Conservation (phyloP, 1,140 invertebrate species). For the Lepidurus apus region DNA sequence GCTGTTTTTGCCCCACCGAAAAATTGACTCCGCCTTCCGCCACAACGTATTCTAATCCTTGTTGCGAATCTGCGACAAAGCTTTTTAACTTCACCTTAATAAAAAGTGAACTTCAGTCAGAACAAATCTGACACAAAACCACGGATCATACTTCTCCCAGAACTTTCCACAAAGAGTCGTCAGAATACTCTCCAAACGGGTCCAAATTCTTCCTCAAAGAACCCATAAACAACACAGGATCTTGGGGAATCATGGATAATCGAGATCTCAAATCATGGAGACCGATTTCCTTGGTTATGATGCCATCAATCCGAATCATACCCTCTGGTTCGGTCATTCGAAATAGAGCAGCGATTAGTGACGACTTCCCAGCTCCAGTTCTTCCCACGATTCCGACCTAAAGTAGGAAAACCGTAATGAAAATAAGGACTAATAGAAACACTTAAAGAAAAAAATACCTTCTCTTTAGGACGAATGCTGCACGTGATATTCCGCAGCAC, state of each 20-base stretch:
- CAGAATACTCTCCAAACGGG: conserved; percentile 67
- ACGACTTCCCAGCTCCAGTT: conserved; percentile 75
- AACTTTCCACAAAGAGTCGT: conserved; percentile 62
- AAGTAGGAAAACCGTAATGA: not conserved
- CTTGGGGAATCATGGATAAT: conserved; percentile 80
- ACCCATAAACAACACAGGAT: conserved; percentile 79
- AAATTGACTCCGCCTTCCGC: conserved; percentile 71
- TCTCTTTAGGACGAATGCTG: conserved; percentile 62
- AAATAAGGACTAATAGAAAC: not conserved
- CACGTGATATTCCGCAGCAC: conserved; percentile 70
- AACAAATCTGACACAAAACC: conserved; percentile 41
- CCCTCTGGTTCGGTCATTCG: conserved; percentile 49
- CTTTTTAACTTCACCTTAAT: conserved; percentile 64
- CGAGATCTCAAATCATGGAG: conserved; percentile 63
- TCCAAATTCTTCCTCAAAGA: conserved; percentile 78
- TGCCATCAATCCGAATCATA: conserved; percentile 59
- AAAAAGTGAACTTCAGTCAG: conserved; percentile 42
- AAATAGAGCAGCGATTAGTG: conserved; percentile 59
- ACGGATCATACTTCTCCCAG: conserved; percentile 64
- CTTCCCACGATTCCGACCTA: conserved; percentile 63
- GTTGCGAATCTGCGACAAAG: conserved; percentile 55
- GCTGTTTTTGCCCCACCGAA: conserved; percentile 74
- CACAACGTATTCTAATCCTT: conserved; percentile 61
- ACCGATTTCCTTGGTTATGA: conserved; percentile 58
- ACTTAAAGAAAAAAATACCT: conserved; percentile 41